Evolutionary conservation across 2,797 vertebrate species (phyloP).

Genomic region (Dryobates pubescens): DNA sequence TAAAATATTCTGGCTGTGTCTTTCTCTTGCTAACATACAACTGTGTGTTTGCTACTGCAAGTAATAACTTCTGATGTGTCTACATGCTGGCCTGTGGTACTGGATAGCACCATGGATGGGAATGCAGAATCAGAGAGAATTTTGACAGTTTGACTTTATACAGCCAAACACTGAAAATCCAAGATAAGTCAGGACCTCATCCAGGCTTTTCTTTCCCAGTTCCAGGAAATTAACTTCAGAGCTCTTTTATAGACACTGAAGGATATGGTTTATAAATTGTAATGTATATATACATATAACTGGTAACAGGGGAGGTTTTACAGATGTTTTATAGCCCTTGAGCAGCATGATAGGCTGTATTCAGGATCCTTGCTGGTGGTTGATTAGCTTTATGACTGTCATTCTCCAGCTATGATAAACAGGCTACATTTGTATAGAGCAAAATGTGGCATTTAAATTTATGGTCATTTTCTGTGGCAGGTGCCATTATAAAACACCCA

Average conservation of each 20-base stretch:
- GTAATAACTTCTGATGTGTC: background rate
- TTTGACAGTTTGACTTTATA: background rate
- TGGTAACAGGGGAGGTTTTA: background rate
- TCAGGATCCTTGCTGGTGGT: background rate
- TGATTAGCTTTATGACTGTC: background rate
- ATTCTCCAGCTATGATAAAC: background rate
- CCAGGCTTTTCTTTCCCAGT: background rate
- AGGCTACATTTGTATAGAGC: background rate
- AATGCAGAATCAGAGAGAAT: background rate
- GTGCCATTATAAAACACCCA: background rate
- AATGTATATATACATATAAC: background rate
- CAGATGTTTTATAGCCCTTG: background rate
- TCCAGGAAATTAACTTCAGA: background rate
- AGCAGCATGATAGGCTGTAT: background rate
- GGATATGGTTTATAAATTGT: background rate
- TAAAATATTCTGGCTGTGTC: background rate
- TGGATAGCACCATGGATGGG: accelerated
- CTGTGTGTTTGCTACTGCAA: background rate
- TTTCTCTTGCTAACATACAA: background rate
- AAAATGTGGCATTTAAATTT: background rate
- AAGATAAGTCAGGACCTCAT: background rate
- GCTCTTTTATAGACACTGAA: background rate
- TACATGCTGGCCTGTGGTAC: background rate
- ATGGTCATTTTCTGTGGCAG: background rate
- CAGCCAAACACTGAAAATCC: background rate